These are phyloP conservation scores for Melospiza georgiana DNA, from an alignment of 2,113 vertebrate genomes.

Conservation along the genomic window DNA sequence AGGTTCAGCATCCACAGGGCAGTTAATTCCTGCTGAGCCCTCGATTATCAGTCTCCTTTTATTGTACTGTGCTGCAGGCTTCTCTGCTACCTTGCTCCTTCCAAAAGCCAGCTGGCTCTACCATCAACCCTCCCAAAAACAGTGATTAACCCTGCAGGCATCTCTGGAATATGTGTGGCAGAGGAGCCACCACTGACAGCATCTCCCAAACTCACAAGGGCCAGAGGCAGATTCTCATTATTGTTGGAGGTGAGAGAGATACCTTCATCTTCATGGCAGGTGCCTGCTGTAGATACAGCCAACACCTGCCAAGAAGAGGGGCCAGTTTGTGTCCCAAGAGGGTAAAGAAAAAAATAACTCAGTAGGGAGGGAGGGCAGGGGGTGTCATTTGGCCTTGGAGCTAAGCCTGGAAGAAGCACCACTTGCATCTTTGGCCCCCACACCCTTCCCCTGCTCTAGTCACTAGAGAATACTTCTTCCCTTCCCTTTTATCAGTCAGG, in stretches of 20 bases:
- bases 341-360: not conserved
- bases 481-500: constrained; percentile 65
- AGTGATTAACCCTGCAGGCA: no score
- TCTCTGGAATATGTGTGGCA: not conserved
- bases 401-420: not conserved
- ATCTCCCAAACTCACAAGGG: not conserved
- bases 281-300: not conserved
- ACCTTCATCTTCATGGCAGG: not conserved
- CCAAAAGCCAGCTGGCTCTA: not conserved
- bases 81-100: not conserved
- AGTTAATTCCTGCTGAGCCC: not conserved
- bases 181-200: not conserved
- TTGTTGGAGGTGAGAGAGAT: not conserved
- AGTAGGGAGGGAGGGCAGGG: not conserved
- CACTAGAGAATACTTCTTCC: constrained; percentile 58
- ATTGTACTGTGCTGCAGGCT: not conserved
- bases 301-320: not conserved
- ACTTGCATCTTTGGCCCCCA: not conserved
- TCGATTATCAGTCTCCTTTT: not conserved
- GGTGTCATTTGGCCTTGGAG: fast-evolving
- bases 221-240: not conserved
- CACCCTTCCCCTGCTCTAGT: constrained; percentile 15
- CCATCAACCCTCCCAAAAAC: not conserved
- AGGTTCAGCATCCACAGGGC: fast-evolving
- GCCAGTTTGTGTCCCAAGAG: not conserved